Percentiles rank a stretch among this genome's conserved stretches.
Conservation (phyloP, 2,113 vertebrate genomes). For the Muscicapa adusta region DNA sequence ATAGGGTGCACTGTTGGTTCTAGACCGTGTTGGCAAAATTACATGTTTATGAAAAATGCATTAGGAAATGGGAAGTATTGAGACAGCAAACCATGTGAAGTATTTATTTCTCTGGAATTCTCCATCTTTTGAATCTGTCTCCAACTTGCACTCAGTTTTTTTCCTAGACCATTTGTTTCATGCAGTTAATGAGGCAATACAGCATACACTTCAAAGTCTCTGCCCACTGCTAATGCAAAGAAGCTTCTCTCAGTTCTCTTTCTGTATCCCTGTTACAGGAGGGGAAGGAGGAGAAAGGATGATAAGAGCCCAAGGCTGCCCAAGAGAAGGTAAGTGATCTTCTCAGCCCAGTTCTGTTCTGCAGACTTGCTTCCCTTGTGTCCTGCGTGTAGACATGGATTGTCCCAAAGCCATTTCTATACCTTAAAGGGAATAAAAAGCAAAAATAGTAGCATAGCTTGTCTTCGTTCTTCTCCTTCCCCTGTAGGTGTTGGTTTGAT, state of each 20-base stretch:
- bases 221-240: background rate
- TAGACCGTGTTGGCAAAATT: background rate
- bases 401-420: background rate
- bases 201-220: background rate
- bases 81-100: background rate
- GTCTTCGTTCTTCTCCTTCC: background rate
- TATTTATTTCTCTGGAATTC: background rate
- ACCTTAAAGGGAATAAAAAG: background rate
- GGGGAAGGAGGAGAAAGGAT: conserved; percentile 93
- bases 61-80: background rate
- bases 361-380: background rate
- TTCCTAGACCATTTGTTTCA: background rate
- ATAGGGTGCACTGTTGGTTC: background rate
- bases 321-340: conserved; percentile 84
- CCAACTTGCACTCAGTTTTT: background rate
- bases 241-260: background rate
- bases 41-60: background rate
- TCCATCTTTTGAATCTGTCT: background rate
- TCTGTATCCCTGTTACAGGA: conserved; percentile 73
- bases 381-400: background rate
- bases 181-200: background rate
- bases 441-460: background rate
- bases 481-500: background rate
- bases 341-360: background rate
- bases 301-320: conserved; percentile 95